Base-by-base conservation (phyloP, 2,888 invertebrate species). In the Lepidocyrtoides sp. region DNA sequence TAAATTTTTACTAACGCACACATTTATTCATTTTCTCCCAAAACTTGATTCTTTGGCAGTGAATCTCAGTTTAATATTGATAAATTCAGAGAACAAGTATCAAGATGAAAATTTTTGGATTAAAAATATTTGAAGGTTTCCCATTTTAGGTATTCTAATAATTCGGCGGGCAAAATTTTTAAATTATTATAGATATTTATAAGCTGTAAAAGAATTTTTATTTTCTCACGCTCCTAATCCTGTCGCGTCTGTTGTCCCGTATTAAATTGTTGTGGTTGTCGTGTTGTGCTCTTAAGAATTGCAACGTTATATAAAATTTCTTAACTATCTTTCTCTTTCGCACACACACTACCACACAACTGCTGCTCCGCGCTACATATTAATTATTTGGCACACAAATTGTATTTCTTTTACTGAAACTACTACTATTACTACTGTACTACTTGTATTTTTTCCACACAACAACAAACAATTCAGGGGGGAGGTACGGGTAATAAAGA, bases 401-500 rank as follows among this genome's bases (percentile, higher is more conserved):
- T 75, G 23, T 48, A 79, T 54, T 29, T 75, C 48, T 48, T 3
- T 17, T 54, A 54, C 54, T 79, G 54, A 29, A 54, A 26, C 84
- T 72, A 41, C 89, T 89, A 57, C 84, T 72, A 41, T 82, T 89
- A 57, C 72, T 81, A 48, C 26, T 29, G 26, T 36, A 36, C 36
- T 48, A 48, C 48, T 26, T 32, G 23, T 75, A 75, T 75, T 75
- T 75, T 75, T 32, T 51, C 4, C 86, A 41, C 26, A 7, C 79
- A 57, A 36, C 77, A 57, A 79, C 89, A 92, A 57, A 60, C 77
- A 72, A 79, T 87, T 92, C 92, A 94, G 93, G 94, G 94, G 94
- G 94, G 95, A 97, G 97, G 96, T 96, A 96, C 95, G 97, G 97
- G 97, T 92, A 93, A 94, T 94, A 94, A 94, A 93, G 94, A 94